Conservation (phyloP, 35 echinoderm and acorn worm species). For the Apostichopus japonicus region DNA sequence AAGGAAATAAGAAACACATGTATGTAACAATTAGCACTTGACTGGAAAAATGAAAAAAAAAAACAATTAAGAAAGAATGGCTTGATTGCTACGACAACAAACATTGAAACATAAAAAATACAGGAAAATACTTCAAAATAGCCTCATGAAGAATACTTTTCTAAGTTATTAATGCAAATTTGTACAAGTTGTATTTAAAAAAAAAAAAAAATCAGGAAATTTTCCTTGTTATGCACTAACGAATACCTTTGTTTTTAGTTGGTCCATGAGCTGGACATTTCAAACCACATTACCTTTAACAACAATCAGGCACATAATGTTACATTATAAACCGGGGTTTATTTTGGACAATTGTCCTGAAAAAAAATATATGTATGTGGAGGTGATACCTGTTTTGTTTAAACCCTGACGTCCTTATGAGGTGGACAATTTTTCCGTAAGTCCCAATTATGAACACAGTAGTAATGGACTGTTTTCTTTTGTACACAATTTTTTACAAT, state of each 20-base stretch:
- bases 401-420: no score
- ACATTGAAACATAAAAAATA: slow-evolving; percentile 35
- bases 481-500: no score
- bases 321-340: no score
- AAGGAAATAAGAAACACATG: slow-evolving; percentile 14
- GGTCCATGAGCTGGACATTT: background rate
- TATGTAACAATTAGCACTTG: slow-evolving; percentile 52
- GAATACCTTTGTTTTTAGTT: background rate
- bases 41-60: background rate
- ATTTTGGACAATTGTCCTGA: no score
- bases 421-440: no score
- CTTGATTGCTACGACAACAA: slow-evolving; percentile 40
- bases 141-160: slow-evolving; percentile 51
- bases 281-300: background rate
- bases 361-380: no score
- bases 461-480: no score
- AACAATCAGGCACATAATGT: no score
- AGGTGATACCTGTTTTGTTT: no score
- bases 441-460: no score
- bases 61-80: slow-evolving; percentile 22
- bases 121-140: slow-evolving; percentile 4
- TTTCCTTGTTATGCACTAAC: background rate
- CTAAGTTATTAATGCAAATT: slow-evolving; percentile 32
- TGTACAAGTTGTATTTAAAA: background rate
- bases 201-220: background rate